phyloP scores from a whole-genome alignment of 1,140 invertebrate genomes.

The Grapholita molesta region DNA sequence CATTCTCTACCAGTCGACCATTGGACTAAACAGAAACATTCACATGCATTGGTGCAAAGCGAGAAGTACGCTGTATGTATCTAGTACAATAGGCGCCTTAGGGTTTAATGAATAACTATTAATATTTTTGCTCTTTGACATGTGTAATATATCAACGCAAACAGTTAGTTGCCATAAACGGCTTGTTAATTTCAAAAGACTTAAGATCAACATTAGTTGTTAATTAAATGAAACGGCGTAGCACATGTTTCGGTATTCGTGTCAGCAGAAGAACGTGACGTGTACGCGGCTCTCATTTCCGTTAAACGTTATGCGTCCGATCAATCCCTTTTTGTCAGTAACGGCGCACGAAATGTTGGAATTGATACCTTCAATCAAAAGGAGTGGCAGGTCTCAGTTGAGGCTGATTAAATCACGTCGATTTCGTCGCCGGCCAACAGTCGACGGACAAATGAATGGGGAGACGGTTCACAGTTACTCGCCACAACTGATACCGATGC shows the following conservation, averaged over 20 bases:
- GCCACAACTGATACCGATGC: slow-evolving; percentile 57
- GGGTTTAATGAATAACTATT: slow-evolving; percentile 4
- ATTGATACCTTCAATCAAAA: slow-evolving; percentile 74
- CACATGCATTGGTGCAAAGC: no score
- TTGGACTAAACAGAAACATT: no score
- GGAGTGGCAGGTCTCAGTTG: slow-evolving; percentile 60
- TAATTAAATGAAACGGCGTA: slow-evolving; percentile 68
- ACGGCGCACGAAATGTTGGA: slow-evolving; percentile 66
- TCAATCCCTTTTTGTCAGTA: slow-evolving; percentile 72
- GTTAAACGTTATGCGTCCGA: slow-evolving; percentile 61
- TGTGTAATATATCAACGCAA: slow-evolving; percentile 30
- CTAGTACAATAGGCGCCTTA: neutral
- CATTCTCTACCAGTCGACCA: no score
- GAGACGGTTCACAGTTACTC: slow-evolving; percentile 47
- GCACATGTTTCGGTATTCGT: slow-evolving; percentile 63
- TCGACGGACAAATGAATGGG: slow-evolving; percentile 43
- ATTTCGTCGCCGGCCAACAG: slow-evolving; percentile 44
- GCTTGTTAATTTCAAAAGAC: slow-evolving; percentile 52
- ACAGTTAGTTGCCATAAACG: slow-evolving; percentile 32
- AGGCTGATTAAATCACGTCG: slow-evolving; percentile 74
- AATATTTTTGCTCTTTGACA: slow-evolving; percentile 23
- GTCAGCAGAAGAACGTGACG: slow-evolving; percentile 64
- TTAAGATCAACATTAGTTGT: slow-evolving; percentile 51
- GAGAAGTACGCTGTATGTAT: neutral
- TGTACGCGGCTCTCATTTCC: slow-evolving; percentile 68